phyloP scores from a whole-genome alignment of 2,797 vertebrate genomes.

The Trachops cirrhosus region DNA sequence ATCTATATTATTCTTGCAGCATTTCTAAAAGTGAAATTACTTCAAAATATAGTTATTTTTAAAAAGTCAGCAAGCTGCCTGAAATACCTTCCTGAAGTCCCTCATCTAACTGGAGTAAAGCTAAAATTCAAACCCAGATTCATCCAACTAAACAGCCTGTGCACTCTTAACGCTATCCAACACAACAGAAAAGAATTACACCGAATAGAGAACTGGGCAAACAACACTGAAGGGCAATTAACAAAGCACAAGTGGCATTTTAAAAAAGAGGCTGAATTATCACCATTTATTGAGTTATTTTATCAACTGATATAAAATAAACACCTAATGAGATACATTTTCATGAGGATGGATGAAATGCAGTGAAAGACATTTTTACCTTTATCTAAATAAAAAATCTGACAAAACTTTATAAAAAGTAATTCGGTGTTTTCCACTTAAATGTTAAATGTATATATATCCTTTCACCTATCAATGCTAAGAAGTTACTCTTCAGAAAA shows the following conservation, averaged over 20 bases:
- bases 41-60: slow-evolving; percentile 24
- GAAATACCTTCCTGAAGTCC: background rate
- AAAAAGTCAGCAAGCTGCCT: background rate
- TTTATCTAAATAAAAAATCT: background rate
- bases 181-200: background rate
- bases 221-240: background rate
- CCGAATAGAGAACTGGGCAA: background rate
- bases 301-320: background rate
- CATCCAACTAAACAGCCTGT: background rate
- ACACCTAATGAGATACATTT: background rate
- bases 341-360: background rate
- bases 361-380: background rate
- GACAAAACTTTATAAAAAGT: background rate
- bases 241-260: background rate
- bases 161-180: background rate
- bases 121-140: slow-evolving; percentile 11
- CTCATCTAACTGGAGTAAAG: background rate
- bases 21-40: slow-evolving; percentile 13
- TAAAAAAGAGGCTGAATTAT: background rate
- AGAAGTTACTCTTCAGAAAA: background rate
- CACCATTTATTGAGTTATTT: background rate
- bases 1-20: background rate
- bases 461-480: background rate
- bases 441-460: background rate
- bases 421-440: background rate